A percentile compares a stretch with the other conserved stretches of the same genome.
These are phyloP conservation scores for Sylvilagus floridanus DNA, from an alignment of 2,797 vertebrate genomes.

Conservation along the genomic window DNA sequence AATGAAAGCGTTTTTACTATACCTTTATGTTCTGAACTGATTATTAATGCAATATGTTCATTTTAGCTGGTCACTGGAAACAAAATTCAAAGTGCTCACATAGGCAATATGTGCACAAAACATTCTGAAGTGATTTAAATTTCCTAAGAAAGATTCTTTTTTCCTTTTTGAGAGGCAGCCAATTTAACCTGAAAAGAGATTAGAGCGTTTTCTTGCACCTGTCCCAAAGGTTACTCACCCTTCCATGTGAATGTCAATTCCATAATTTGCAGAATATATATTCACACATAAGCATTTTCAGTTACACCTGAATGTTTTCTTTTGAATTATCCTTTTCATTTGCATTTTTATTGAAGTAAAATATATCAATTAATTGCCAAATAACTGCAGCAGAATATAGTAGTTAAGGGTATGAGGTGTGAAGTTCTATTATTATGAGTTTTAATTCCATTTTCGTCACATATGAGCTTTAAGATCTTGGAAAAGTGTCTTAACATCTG, in stretches of 20 bases:
- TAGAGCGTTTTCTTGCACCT: background rate
- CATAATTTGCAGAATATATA: constrained; percentile 48
- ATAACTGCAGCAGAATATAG: background rate
- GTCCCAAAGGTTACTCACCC: constrained; percentile 20
- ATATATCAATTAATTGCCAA: constrained; percentile 16
- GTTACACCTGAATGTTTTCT: constrained; percentile 31
- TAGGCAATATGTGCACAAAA: background rate
- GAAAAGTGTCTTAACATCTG: background rate
- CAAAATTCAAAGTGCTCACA: constrained; percentile 8
- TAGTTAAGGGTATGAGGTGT: background rate
- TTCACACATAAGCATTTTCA: constrained; percentile 20
- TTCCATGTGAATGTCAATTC: constrained; percentile 40
- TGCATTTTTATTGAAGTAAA: constrained; percentile 51
- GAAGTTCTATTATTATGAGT: background rate
- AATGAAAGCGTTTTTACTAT: background rate
- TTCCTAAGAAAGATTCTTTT: constrained; percentile 58
- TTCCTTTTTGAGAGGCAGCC: background rate
- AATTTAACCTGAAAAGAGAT: constrained; percentile 57
- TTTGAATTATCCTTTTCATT: constrained; percentile 40
- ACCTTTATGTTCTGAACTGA: constrained; percentile 24
- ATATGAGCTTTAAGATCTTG: background rate
- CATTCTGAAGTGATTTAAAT: constrained; percentile 20
- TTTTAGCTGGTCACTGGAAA: constrained; percentile 36
- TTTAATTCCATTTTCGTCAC: constrained; percentile 15
- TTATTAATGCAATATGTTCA: constrained; percentile 36